A percentile compares a stretch with the other conserved stretches of the same genome.
These are phyloP conservation scores for Cydia fagiglandana DNA, from an alignment of 1,140 invertebrate genomes.

Conservation along the genomic window DNA sequence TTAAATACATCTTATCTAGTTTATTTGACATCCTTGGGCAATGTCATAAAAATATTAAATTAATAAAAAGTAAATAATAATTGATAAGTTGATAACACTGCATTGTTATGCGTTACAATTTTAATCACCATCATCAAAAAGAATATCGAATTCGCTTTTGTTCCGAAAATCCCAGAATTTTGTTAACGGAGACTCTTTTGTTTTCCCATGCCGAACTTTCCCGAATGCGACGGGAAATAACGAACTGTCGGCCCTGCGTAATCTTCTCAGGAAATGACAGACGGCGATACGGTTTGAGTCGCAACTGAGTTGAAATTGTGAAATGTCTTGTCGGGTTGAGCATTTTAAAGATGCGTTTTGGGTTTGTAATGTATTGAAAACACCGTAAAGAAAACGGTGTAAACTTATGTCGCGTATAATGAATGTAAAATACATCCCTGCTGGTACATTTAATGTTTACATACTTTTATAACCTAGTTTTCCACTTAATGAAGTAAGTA, in stretches of 20 bases:
- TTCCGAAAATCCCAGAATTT: neutral
- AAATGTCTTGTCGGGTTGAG: neutral
- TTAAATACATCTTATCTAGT: no score
- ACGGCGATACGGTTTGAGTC: conserved; percentile 3
- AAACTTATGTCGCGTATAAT: no score
- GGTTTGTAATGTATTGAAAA: neutral
- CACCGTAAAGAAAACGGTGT: no score
- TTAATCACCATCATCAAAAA: neutral
- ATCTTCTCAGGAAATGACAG: conserved; percentile 9
- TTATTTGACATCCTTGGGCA: neutral
- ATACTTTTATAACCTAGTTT: no score
- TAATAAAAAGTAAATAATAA: no score
- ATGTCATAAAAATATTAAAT: neutral
- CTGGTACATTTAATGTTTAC: no score
- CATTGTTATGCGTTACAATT: neutral
- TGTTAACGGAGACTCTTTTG: neutral
- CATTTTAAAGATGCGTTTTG: neutral
- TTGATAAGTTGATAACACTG: no score
- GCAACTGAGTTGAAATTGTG: neutral
- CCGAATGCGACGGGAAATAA: neutral
- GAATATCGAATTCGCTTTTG: neutral
- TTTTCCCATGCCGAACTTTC: conserved; percentile 5
- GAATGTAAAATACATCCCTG: no score
- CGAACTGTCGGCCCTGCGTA: conserved; percentile 5
- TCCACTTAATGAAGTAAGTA: no score